Evolutionary conservation across 1,140 invertebrate genomes (phyloP), one percentile per base, ranked within the genome.

Genomic region (Scaptomyza montana): DNA sequence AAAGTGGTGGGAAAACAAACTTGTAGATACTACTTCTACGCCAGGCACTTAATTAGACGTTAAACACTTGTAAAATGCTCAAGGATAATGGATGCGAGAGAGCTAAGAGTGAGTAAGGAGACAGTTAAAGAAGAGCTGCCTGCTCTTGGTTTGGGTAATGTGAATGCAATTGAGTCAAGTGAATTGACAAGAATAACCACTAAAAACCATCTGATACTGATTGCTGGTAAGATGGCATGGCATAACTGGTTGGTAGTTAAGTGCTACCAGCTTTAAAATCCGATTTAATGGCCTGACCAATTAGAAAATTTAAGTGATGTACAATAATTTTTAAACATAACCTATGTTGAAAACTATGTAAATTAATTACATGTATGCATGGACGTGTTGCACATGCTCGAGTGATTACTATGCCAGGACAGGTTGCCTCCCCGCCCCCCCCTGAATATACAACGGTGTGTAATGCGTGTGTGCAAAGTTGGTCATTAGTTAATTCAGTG

Each of bases 21-120:
- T 74, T 74, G 59, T 30, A 74, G 71, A 71, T 80, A 63, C 81
- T 80, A 63, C 81, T 81, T 70, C 80, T 76, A 71, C 54, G 67
- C 78, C 82, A 89, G 84, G 75, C 84, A 87, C 84, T 87, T 87
- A 87, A 87, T 87, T 87, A 87, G 84, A 89, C 68, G 82, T 82
- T 87, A 87, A 87, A 87, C 82, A 87, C 82, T 87, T 87, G 82
- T 87, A 87, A 85, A 89, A 87, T 71, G 63, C 82, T 87, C 82
- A 68, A 69, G 84, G 82, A 87, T 87, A 87, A 87, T 87, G 82
- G 82, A 77, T 79, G 62, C 72, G 78, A 77, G 62, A 54, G 53
- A 47, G 61, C 63, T 69, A 43, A 25, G 16, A 21, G 30, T 8
- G 30, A 25, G 21, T 36, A 36, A 36, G 33, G 30, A 13, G 13